phyloP scores from a whole-genome alignment of 2,888 invertebrate genomes.

The Nymphalis polychloros region DNA sequence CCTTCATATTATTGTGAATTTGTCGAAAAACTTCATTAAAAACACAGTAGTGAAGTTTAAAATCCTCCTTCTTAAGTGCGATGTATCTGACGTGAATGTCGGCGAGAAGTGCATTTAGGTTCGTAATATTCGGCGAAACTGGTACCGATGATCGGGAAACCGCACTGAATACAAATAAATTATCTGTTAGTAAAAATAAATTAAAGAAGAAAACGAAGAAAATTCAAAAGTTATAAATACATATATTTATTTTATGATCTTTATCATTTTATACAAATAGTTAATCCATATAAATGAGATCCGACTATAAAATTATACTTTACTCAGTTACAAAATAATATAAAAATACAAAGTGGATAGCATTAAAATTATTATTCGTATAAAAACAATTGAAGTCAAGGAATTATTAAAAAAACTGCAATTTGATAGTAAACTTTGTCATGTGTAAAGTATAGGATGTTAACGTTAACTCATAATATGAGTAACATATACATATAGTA shows the following conservation, averaged over 20 bases:
- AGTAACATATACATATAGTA: too few relatives aligned
- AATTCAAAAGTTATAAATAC: neutral
- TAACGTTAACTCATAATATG: too few relatives aligned
- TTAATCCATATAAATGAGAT: too few relatives aligned
- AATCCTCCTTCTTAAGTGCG: conserved; percentile 53
- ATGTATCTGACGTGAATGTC: conserved; percentile 60
- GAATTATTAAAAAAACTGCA: too few relatives aligned
- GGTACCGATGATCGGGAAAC: conserved; percentile 39
- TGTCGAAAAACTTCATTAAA: conserved; percentile 55
- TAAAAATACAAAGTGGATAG: too few relatives aligned
- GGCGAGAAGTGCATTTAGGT: conserved; percentile 55
- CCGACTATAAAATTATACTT: too few relatives aligned
- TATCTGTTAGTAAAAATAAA: neutral
- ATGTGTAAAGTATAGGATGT: too few relatives aligned
- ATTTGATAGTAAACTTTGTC: too few relatives aligned
- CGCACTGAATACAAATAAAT: conserved; percentile 26
- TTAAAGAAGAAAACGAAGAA: neutral
- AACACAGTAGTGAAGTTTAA: conserved; percentile 56
- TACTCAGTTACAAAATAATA: too few relatives aligned
- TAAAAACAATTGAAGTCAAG: too few relatives aligned
- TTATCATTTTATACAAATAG: too few relatives aligned
- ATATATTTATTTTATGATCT: neutral
- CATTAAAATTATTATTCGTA: too few relatives aligned
- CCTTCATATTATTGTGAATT: conserved; percentile 60
- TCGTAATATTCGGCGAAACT: conserved; percentile 48